A percentile compares a stretch with the other conserved stretches of the same genome.
phyloP scores from a whole-genome alignment of 1,140 invertebrate genomes.

The Temnothorax longispinosus region DNA sequence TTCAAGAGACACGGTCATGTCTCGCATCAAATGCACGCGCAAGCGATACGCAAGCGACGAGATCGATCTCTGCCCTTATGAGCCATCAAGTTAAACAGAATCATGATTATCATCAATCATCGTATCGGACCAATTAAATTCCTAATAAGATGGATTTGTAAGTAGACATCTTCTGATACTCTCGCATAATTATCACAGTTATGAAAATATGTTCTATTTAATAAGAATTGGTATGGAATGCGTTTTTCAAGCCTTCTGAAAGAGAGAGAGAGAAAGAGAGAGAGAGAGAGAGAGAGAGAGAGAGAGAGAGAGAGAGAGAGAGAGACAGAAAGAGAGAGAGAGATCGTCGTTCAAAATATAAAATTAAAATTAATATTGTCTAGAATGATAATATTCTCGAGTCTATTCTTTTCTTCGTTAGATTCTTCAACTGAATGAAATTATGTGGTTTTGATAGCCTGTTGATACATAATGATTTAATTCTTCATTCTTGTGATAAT shows the following conservation, averaged over 20 bases:
- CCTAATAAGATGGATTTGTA: not conserved
- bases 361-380: constrained; percentile 11
- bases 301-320: not conserved
- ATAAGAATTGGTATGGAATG: not conserved
- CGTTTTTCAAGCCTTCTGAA: not conserved
- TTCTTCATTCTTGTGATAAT: not conserved
- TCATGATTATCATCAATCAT: not conserved
- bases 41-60: constrained; percentile 2
- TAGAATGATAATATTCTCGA: not conserved
- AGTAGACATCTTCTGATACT: not conserved
- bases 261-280: not conserved
- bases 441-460: not conserved
- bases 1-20: constrained; percentile 46
- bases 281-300: not conserved
- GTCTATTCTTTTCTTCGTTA: not conserved
- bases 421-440: not conserved
- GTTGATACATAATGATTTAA: not conserved
- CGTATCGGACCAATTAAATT: not conserved
- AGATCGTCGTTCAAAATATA: not conserved
- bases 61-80: not conserved
- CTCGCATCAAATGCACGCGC: constrained; percentile 11
- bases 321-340: not conserved
- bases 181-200: not conserved
- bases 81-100: not conserved
- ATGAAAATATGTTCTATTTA: not conserved